Evolutionary conservation across 2,797 vertebrate genomes (phyloP), one percentile per base, ranked within the genome.

Genomic region (Pelobates cultripes): DNA sequence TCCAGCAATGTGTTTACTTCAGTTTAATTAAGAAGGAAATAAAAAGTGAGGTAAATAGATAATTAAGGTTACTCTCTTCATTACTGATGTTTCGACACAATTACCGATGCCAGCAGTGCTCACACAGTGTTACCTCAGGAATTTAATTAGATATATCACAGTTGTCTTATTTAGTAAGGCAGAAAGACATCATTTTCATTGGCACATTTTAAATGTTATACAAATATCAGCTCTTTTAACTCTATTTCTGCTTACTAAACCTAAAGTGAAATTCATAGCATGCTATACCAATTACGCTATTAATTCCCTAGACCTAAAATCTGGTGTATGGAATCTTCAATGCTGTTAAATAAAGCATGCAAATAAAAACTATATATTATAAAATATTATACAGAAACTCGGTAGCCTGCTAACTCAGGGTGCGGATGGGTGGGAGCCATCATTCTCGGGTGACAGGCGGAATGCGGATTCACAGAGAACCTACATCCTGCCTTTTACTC

Each of bases 11-110:
- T 75, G 81, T 83, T 83, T 79, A 61, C 71, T 78, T 78, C 66
- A 75, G 66, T 83, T 79, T 83, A 83, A 83, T 83, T 83, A 83
- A 83, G 77, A 83, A 78, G 81, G 81, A 83, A 79, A 77, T 82
- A 77, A 79, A 83, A 79, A 79, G 81, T 79, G 66, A 79, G 71
- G 81, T 83, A 83, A 83, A 79, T 78, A 75, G 81, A 83, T 83
- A 83, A 83, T 79, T 83, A 83, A 83, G 81, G 77, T 79, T 75
- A 64, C 44, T 70, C 76, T 83, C 70, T 79, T 75, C 76, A 83
- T 83, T 83, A 51, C 77, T 63, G 76, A 83, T 69, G 76, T 73
- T 69, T 69, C 42, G 42, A 75, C 45, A 79, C 81, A 83, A 83
- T 83, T 83, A 83, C 76, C 66, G 64, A 75, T 78, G 76, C 76